A percentile compares a stretch with the other conserved stretches of the same genome.
These are phyloP conservation scores for Edolisoma coerulescens DNA, from an alignment of 2,113 vertebrate genomes.

Conservation along the genomic window DNA sequence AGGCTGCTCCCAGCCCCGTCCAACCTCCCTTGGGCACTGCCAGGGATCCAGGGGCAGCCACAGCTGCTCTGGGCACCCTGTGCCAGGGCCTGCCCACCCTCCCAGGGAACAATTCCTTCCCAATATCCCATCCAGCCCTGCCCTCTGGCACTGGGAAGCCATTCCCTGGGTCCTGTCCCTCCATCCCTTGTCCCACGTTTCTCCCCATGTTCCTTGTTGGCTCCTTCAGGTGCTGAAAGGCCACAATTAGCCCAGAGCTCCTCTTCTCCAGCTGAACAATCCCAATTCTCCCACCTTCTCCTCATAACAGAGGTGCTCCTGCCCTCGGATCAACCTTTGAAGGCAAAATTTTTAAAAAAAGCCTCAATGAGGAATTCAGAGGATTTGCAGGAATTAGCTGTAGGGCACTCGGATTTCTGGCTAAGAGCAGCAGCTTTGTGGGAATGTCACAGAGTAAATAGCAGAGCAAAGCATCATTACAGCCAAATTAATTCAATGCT, in stretches of 20 bases:
- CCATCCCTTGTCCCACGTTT: too few species aligned
- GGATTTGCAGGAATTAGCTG: not conserved
- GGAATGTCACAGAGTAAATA: not conserved
- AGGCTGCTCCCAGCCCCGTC: not conserved
- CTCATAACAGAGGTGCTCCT: not conserved
- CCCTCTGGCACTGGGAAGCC: not conserved
- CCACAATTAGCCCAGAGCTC: fast-evolving
- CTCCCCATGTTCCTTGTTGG: not conserved
- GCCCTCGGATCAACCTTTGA: not conserved
- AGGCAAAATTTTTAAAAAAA: not conserved
- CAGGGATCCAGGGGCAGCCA: not conserved
- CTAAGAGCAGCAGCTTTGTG: not conserved
- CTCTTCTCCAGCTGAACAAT: not conserved
- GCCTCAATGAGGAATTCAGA: not conserved
- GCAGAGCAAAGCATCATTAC: not conserved
- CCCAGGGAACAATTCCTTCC: not conserved
- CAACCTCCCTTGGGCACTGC: not conserved
- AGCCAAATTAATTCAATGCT: not conserved
- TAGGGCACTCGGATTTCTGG: not conserved
- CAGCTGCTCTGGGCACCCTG: not conserved
- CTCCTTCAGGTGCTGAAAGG: not conserved
- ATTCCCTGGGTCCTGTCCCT: not conserved
- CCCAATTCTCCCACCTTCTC: not conserved
- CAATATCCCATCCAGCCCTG: fast-evolving
- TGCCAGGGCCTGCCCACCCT: not conserved